phyloP scores from a whole-genome alignment of 30 jellyfish, hydroid and myxozoan genomes.

The Hydractinia echinata region DNA sequence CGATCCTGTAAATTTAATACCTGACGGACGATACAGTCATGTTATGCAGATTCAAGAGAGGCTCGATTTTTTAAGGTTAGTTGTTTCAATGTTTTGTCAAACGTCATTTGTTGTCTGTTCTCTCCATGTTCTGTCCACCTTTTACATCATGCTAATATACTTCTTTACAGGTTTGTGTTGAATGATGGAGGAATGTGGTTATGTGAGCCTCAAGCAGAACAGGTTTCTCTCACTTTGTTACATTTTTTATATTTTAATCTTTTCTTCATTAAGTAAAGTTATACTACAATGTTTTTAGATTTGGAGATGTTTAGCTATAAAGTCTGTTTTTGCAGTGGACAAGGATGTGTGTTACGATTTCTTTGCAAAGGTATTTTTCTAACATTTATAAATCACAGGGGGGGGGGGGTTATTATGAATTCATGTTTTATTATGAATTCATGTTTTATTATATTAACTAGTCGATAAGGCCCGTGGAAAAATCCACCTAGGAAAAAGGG shows the following conservation, averaged over 20 bases:
- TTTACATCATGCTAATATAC: background rate
- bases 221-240: too few species aligned
- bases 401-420: too few species aligned
- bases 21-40: conserved; percentile 81
- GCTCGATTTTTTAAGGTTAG: conserved; percentile 75
- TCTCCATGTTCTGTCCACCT: background rate
- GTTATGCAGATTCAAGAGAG: conserved; percentile 85
- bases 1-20: conserved; percentile 56
- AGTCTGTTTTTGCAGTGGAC: conserved; percentile 78
- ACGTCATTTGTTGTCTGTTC: background rate
- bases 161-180: conserved; percentile 57
- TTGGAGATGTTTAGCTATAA: conserved; percentile 85
- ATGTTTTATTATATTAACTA: too few species aligned
- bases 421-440: too few species aligned
- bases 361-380: conserved; percentile 87
- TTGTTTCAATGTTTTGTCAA: background rate
- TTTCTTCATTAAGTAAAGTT: background rate
- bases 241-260: background rate
- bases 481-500: too few species aligned
- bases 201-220: conserved; percentile 96
- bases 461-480: too few species aligned
- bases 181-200: conserved; percentile 97
- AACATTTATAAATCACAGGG: too few species aligned
- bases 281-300: conserved; percentile 42
- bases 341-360: conserved; percentile 83